Percentiles rank a stretch among this genome's conserved stretches.
These are phyloP conservation scores for Trachelus stipa DNA, from an alignment of 2,888 invertebrate species.

Conservation along the genomic window DNA sequence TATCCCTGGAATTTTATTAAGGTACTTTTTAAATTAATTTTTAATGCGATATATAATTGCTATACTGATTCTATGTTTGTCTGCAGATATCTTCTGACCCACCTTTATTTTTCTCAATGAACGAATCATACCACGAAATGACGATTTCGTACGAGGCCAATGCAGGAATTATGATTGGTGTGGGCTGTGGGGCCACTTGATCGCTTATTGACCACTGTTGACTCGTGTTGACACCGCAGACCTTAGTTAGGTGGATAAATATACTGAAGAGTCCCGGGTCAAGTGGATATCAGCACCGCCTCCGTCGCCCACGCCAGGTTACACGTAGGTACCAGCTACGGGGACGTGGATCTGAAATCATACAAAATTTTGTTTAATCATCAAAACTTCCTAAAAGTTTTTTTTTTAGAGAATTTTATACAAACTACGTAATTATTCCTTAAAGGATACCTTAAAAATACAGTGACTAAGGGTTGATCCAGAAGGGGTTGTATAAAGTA, in stretches of 20 bases:
- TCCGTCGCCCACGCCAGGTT: conserved; percentile 56
- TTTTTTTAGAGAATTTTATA: neutral
- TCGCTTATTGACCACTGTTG: conserved; percentile 67
- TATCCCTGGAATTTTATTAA: neutral
- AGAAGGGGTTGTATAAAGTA: too few species aligned
- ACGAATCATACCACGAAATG: conserved; percentile 4
- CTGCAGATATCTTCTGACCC: neutral
- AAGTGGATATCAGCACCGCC: conserved; percentile 58
- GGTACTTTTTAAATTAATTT: neutral
- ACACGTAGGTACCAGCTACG: conserved; percentile 6
- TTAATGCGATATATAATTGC: neutral
- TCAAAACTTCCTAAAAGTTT: neutral
- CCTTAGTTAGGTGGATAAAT: conserved; percentile 64
- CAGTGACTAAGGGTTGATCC: too few species aligned
- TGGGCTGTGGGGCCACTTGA: conserved; percentile 61
- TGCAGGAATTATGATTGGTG: conserved; percentile 38
- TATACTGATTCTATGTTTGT: neutral
- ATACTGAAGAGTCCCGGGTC: conserved; percentile 57
- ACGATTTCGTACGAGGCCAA: conserved; percentile 7
- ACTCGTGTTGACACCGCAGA: conserved; percentile 67
- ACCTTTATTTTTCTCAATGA: neutral
- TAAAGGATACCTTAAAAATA: too few species aligned
- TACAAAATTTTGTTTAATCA: neutral
- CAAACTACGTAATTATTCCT: too few species aligned
- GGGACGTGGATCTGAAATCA: neutral